Conservation (phyloP, 1,140 invertebrate species). For the Mactra quadrangularis region DNA sequence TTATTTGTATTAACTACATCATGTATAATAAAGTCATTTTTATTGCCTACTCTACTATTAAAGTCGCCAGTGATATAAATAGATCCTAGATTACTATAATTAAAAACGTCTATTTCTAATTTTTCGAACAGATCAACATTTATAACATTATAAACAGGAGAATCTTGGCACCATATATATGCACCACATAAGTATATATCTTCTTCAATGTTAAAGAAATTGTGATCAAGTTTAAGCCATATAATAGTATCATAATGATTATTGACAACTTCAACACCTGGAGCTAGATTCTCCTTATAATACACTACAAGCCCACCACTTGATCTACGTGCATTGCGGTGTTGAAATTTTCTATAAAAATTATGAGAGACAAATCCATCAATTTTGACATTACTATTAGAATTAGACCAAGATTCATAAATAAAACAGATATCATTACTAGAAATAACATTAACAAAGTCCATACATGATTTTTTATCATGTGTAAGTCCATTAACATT, state of each 20-base stretch:
- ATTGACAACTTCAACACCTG: not conserved
- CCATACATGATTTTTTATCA: conserved; percentile 5
- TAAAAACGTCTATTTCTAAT: conserved; percentile 10
- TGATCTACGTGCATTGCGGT: conserved; percentile 6
- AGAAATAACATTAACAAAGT: conserved; percentile 1
- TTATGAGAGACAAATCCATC: not conserved
- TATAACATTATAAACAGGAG: no score
- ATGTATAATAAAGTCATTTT: no score
- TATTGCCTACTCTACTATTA: no score
- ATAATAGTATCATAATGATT: conserved; percentile 25
- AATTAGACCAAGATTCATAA: conserved; percentile 38
- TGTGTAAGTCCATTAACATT: conserved; percentile 8
- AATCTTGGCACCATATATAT: conserved; percentile 8
- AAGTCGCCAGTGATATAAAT: conserved; percentile 2
- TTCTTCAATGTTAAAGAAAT: conserved; percentile 18
- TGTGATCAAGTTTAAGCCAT: conserved; percentile 29
- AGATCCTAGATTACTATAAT: not conserved
- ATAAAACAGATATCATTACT: conserved; percentile 26
- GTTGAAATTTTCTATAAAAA: conserved; percentile 42
- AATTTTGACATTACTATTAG: conserved; percentile 18
- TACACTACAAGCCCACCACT: conserved; percentile 16
- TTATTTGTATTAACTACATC: no score
- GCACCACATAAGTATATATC: conserved; percentile 34
- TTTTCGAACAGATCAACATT: conserved; percentile 29
- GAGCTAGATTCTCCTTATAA: not conserved